Evolutionary conservation across 30 jellyfish, hydroid and myxozoan genomes (phyloP).

Genomic region (Rhopilema esculentum): DNA sequence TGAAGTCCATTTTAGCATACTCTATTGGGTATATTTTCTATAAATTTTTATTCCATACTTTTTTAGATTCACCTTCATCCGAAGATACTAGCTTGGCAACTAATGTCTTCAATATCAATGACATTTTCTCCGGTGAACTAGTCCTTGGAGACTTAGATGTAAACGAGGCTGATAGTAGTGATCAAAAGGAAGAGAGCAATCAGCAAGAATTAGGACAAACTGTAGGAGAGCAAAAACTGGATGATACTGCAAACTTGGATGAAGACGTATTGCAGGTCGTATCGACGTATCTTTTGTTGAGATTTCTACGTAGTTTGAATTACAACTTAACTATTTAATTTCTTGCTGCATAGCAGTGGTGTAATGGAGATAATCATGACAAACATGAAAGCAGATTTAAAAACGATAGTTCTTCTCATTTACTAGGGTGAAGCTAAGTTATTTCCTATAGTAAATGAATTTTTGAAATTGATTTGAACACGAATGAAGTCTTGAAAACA

Average conservation of each 20-base stretch:
- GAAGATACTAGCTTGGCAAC: neutral
- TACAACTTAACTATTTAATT: too few relatives aligned
- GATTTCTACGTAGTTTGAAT: too few relatives aligned
- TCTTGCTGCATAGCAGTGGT: too few relatives aligned
- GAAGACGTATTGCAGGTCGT: constrained; percentile 17
- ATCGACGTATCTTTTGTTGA: neutral
- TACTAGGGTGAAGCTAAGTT: too few relatives aligned
- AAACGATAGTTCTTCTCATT: too few relatives aligned
- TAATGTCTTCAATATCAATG: constrained; percentile 40
- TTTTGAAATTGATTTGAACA: too few relatives aligned
- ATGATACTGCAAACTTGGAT: neutral
- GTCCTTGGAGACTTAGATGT: constrained; percentile 62
- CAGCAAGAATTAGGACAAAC: neutral
- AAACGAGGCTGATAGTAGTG: constrained; percentile 14
- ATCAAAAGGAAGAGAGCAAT: constrained; percentile 46
- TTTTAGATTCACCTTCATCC: constrained; percentile 17
- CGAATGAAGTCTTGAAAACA: too few relatives aligned
- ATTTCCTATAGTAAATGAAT: too few relatives aligned
- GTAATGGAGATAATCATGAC: too few relatives aligned
- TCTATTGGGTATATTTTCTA: neutral
- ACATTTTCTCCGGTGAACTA: constrained; percentile 68
- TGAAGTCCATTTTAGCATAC: too few relatives aligned
- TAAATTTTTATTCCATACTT: neutral
- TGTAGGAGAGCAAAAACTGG: neutral
- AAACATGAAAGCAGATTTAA: too few relatives aligned